Evolutionary conservation across 2,113 vertebrate species (phyloP), one percentile per base, ranked within the genome.

Genomic region (Hoplias malabaricus): DNA sequence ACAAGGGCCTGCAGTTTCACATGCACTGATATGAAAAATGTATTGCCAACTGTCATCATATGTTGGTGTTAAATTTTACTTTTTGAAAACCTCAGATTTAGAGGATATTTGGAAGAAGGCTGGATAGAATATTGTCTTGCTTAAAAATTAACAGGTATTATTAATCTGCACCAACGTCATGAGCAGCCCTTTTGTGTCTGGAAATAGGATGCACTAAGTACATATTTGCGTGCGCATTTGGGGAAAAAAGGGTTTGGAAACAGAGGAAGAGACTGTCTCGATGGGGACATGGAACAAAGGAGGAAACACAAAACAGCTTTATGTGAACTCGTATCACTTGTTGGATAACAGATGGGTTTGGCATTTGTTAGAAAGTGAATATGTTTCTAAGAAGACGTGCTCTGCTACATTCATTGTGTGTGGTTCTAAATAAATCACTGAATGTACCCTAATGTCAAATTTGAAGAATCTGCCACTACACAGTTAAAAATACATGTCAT

Each of bases 181-280:
- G 12, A 16, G 40, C 34, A 5, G 23, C 48, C 65, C 13, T 54
- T 57, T 33, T 16, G 25, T 23, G 36, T 8, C 23, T 42, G 74
- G 63, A 42, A 68, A 43, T 9, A 54, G 62, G 34, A 67, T 43
- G 63, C 53, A 67, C 21, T 43, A 69, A 43, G 42, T 34, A 54
- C 16, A 13, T 40, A 62, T 33, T 76, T 57, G 48, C 29, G 19
- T 77, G 38, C 40, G 34, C 14, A 25, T 46, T 50, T 10, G n/a
- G 33, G 46, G 27, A 42, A 42, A 38, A 5, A 43, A 75, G 66
- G 25, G 14, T 11, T 40, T 43, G 21, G n/a, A 66, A 54, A 75
- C 48, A 54, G 57, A 56, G 36, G 59, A 66, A 66, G 23, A 23
- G 62, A 25, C 27, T 21, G 46, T 5, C 25, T 34, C 3, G 12